A percentile compares a stretch with the other conserved stretches of the same genome.
Evolutionary conservation across 2,888 invertebrate species (phyloP).

Genomic region (Amphipoea lucens): DNA sequence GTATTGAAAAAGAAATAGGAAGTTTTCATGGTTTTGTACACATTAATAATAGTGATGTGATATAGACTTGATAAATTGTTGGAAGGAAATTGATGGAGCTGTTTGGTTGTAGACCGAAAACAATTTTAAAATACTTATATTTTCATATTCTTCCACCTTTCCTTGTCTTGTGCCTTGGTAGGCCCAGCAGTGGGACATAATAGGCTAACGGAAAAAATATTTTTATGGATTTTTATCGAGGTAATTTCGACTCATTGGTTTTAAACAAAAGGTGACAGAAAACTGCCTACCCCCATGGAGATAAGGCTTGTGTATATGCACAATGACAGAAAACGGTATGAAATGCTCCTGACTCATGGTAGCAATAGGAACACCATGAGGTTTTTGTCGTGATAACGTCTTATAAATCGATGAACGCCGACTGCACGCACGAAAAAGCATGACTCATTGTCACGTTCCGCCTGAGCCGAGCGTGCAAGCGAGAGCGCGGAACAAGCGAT

Average conservation of each 20-base stretch:
- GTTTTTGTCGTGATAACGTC: not conserved
- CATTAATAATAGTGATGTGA: not conserved
- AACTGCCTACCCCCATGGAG: not conserved
- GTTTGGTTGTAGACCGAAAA: not conserved
- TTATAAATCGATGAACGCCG: too few species aligned
- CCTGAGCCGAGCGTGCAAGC: too few species aligned
- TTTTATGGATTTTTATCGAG: not conserved
- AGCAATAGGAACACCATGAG: not conserved
- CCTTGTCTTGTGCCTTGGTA: too few species aligned
- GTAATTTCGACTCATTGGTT: not conserved
- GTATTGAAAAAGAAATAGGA: slow-evolving; percentile 30
- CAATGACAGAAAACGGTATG: not conserved
- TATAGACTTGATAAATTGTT: not conserved
- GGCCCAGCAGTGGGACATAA: too few species aligned
- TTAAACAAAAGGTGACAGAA: not conserved
- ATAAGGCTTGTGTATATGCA: too few species aligned
- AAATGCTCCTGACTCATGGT: not conserved
- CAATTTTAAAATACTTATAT: not conserved
- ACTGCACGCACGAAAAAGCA: too few species aligned
- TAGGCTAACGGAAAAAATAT: too few species aligned
- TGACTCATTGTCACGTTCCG: too few species aligned
- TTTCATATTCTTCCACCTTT: not conserved
- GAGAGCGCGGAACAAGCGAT: too few species aligned
- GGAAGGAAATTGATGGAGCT: not conserved
- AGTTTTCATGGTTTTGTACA: not conserved